A percentile compares a stretch with the other conserved stretches of the same genome.
These are phyloP conservation scores for Alca torda DNA, from an alignment of 2,797 vertebrate genomes.

Conservation along the genomic window DNA sequence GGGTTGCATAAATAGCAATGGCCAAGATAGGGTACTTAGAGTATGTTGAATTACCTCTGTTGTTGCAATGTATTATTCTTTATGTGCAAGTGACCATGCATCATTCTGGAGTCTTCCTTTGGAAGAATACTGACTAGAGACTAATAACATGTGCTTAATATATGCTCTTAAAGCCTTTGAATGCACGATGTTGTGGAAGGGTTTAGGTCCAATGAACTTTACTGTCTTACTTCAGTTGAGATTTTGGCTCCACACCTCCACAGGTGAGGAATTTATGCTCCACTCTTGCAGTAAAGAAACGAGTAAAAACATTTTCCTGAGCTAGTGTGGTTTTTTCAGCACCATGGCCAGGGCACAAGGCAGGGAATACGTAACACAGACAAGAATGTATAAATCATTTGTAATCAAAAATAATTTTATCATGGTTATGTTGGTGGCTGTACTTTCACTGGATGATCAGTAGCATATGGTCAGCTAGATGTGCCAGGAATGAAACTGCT, in stretches of 20 bases:
- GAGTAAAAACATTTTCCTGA: too few relatives aligned
- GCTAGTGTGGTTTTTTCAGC: not conserved
- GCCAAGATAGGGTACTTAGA: not conserved
- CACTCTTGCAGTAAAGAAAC: not conserved
- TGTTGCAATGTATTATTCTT: not conserved
- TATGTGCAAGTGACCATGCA: not conserved
- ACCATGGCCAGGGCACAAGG: conserved; percentile 42
- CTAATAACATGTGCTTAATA: not conserved
- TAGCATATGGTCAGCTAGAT: not conserved
- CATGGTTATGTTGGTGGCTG: not conserved
- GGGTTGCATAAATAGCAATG: not conserved
- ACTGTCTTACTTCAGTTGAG: not conserved
- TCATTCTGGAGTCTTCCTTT: not conserved
- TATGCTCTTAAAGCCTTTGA: not conserved
- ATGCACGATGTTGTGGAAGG: not conserved
- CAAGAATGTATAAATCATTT: not conserved
- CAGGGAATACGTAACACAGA: accelerated
- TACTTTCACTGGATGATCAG: not conserved
- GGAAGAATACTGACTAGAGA: not conserved
- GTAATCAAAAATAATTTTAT: not conserved
- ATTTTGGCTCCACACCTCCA: not conserved
- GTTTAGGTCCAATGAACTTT: not conserved
- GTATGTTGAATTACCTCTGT: not conserved
- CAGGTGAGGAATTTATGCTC: not conserved
- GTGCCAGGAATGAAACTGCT: not conserved